Conservation (phyloP, 2,888 invertebrate species). For the Habroteleia sp. region DNA sequence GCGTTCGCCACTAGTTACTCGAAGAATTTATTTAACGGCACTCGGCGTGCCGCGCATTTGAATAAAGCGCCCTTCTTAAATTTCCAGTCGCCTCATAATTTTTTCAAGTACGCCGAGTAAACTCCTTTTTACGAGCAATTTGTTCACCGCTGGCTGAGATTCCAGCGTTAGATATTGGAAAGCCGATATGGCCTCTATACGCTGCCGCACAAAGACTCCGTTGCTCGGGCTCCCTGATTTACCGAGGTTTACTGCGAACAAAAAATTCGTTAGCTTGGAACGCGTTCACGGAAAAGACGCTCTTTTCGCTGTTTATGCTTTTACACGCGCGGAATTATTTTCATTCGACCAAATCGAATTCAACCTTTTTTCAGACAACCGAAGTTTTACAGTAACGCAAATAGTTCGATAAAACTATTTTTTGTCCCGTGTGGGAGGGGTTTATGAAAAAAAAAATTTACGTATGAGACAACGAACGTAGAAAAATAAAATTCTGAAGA, state of each 20-base stretch:
- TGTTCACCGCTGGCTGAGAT: constrained; percentile 58
- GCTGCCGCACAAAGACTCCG: constrained; percentile 33
- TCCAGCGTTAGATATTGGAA: constrained; percentile 62
- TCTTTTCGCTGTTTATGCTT: constrained; percentile 23
- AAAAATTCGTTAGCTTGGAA: constrained; percentile 47
- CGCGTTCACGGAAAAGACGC: constrained; percentile 6
- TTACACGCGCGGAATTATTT: constrained; percentile 17
- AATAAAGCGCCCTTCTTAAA: constrained; percentile 60
- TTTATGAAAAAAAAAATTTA: no score
- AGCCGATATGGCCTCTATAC: constrained; percentile 59
- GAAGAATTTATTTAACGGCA: constrained; percentile 48
- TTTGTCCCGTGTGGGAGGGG: no score
- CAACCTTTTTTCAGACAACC: no score
- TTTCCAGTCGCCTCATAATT: constrained; percentile 60
- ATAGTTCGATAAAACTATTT: no score
- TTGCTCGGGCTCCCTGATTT: constrained; percentile 43
- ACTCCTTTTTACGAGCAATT: constrained; percentile 63
- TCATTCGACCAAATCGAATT: no score
- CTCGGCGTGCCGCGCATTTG: constrained; percentile 51
- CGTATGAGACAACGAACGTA: no score
- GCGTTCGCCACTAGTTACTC: constrained; percentile 38
- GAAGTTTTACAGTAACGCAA: no score
- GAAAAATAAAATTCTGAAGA: no score
- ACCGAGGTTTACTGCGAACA: constrained; percentile 53
- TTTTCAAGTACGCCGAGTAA: constrained; percentile 59